phyloP scores from a whole-genome alignment of 2,888 invertebrate genomes.

The Folsomia candida region DNA sequence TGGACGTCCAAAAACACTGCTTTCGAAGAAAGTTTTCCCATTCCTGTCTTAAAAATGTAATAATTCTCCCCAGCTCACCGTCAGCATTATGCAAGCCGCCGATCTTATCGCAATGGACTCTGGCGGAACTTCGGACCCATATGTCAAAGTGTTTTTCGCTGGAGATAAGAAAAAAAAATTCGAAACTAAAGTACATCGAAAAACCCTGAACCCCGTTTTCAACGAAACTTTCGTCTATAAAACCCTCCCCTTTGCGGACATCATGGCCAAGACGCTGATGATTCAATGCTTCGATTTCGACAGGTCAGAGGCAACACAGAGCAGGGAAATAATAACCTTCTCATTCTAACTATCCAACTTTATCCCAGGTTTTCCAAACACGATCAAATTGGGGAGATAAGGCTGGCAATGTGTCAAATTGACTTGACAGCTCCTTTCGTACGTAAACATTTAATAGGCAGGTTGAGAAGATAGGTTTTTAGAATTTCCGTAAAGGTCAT shows the following conservation, averaged over 20 bases:
- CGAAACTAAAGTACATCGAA: slow-evolving; percentile 99
- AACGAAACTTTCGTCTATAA: slow-evolving; percentile 99
- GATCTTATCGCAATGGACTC: slow-evolving; percentile 82
- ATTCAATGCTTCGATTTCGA: slow-evolving; percentile 84
- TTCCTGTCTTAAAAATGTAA: too few species aligned
- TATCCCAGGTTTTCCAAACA: slow-evolving; percentile 98
- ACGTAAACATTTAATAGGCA: too few species aligned
- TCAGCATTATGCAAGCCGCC: slow-evolving; percentile 96
- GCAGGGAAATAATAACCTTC: too few species aligned
- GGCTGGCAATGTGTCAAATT: slow-evolving; percentile 94
- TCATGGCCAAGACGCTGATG: slow-evolving; percentile 63
- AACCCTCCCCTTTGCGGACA: slow-evolving; percentile 59
- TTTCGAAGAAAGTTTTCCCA: too few species aligned
- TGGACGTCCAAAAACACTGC: too few species aligned
- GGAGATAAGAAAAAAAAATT: slow-evolving; percentile 99
- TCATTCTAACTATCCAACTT: too few species aligned
- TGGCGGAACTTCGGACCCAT: slow-evolving; percentile 71
- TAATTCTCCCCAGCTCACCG: too few species aligned
- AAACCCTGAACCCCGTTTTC: slow-evolving; percentile 96
- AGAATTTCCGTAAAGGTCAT: not conserved
- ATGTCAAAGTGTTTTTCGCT: slow-evolving; percentile 98
- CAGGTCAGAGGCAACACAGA: too few species aligned
- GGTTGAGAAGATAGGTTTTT: slow-evolving; percentile 74
- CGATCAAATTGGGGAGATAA: slow-evolving; percentile 99
- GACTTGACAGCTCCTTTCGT: slow-evolving; percentile 97